Percentiles rank a stretch among this genome's conserved stretches.
Evolutionary conservation across 2,888 invertebrate genomes (phyloP).

Genomic region (Liodrosophila aerea): DNA sequence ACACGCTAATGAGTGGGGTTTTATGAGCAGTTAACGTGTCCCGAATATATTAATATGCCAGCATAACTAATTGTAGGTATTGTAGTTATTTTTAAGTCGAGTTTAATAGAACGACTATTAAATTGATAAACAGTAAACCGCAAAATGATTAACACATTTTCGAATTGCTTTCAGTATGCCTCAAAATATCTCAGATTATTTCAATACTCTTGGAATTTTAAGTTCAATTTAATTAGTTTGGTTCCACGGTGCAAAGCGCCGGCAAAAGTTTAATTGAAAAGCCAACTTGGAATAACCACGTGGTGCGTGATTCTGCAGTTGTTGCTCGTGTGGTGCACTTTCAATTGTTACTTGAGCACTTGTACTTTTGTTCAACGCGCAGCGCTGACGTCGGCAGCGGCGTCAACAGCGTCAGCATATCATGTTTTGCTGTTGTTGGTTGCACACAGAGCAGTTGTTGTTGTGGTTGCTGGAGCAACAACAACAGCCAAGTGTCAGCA

Average conservation of each 20-base stretch:
- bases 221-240: not conserved
- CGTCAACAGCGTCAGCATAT: constrained; percentile 5
- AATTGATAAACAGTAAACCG: not conserved
- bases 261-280: constrained; percentile 70
- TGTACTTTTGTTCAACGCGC: constrained; percentile 44
- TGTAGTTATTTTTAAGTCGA: not conserved
- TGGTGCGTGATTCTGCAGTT: constrained; percentile 46
- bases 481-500: too few species aligned
- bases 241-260: constrained; percentile 51
- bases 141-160: too few species aligned
- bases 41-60: too few species aligned
- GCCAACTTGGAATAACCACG: constrained; percentile 68
- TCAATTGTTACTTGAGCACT: constrained; percentile 62
- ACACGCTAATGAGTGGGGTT: too few species aligned
- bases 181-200: not conserved
- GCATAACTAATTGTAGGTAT: too few species aligned
- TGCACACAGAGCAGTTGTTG: constrained; percentile 16
- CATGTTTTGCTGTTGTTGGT: constrained; percentile 16
- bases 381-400: constrained; percentile 2
- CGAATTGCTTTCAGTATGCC: too few species aligned
- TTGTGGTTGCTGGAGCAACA: constrained; percentile 35
- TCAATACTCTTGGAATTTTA: too few species aligned
- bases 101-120: too few species aligned
- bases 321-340: constrained; percentile 44
- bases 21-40: too few species aligned